These are phyloP conservation scores for Zelostemma sp. DNA, from an alignment of 1,140 invertebrate genomes.

Conservation along the genomic window DNA sequence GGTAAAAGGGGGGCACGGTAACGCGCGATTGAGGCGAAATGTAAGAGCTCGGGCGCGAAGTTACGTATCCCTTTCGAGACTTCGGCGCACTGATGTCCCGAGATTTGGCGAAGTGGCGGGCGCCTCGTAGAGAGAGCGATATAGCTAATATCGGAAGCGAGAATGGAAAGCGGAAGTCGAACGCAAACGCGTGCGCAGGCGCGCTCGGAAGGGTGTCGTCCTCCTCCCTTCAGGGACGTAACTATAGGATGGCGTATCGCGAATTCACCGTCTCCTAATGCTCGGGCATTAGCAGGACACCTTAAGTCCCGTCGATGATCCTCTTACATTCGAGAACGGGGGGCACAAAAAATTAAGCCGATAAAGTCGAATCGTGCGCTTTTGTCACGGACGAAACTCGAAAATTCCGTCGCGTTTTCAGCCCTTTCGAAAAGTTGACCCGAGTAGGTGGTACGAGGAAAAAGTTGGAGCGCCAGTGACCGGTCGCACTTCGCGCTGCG, in stretches of 20 bases:
- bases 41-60: conserved; percentile 5
- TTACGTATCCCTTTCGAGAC: conserved; percentile 31
- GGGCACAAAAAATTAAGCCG: conserved; percentile 37
- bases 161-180: conserved; percentile 44
- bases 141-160: conserved; percentile 48
- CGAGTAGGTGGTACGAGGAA: not conserved
- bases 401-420: conserved; percentile 2
- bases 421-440: conserved; percentile 19
- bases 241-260: conserved; percentile 24
- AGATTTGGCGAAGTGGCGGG: conserved; percentile 38
- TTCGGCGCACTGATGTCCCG: conserved; percentile 48
- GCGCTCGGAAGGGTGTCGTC: conserved; percentile 10
- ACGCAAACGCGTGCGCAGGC: conserved; percentile 46
- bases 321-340: conserved; percentile 28
- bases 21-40: not conserved
- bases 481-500: not conserved
- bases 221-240: conserved; percentile 31
- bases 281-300: conserved; percentile 40
- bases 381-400: conserved; percentile 21
- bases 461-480: not conserved
- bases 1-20: not conserved
- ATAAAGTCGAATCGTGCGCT: conserved; percentile 30
- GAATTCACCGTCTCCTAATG: conserved; percentile 31
- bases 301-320: conserved; percentile 41
- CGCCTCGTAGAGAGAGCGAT: conserved; percentile 29